These are phyloP conservation scores for Marmota monax DNA, from an alignment of 2,113 vertebrate species.

Conservation along the genomic window DNA sequence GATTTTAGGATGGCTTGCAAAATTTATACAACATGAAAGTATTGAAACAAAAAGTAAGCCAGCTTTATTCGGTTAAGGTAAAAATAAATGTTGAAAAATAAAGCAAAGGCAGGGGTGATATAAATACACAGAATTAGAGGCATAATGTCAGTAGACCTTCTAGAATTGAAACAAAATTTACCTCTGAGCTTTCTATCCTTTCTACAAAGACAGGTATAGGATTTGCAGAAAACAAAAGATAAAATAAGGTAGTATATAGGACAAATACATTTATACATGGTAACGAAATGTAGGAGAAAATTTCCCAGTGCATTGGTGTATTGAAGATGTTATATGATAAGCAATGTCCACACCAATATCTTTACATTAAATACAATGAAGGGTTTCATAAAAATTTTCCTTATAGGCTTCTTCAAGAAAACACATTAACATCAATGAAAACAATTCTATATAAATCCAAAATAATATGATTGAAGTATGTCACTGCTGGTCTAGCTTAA, in stretches of 20 bases:
- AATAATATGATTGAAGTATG: neutral
- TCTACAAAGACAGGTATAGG: neutral
- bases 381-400: neutral
- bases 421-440: neutral
- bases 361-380: constrained; percentile 30
- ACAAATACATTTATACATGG: neutral
- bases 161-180: constrained; percentile 6
- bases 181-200: constrained; percentile 7
- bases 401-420: neutral
- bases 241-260: neutral
- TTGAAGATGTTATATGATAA: neutral
- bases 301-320: neutral
- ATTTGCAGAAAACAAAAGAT: constrained; percentile 9
- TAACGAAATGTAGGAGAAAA: neutral
- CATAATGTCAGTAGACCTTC: neutral
- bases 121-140: constrained; percentile 17
- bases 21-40: neutral
- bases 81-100: constrained; percentile 24
- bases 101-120: neutral
- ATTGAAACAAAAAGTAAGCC: neutral
- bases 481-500: neutral
- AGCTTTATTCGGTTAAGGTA: neutral
- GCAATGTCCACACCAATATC: neutral
- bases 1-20: neutral
- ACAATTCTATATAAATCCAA: neutral